phyloP scores from a whole-genome alignment of 2,888 invertebrate genomes.

The Nemotelus nigrinus region DNA sequence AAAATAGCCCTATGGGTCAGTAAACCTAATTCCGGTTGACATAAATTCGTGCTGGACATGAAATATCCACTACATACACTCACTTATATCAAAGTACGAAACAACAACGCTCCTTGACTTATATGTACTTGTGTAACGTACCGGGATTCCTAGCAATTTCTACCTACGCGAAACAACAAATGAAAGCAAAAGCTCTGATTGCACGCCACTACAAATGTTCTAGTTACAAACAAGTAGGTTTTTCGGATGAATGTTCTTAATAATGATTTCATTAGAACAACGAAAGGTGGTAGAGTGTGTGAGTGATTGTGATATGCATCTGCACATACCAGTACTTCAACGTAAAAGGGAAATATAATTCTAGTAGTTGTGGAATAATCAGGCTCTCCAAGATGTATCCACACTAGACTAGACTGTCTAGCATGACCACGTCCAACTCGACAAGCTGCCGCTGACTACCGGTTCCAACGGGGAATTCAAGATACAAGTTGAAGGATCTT shows the following conservation, averaged over 20 bases:
- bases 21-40: slow-evolving; percentile 66
- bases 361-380: too few relatives aligned
- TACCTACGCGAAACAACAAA: slow-evolving; percentile 7
- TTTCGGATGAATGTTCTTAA: slow-evolving; percentile 16
- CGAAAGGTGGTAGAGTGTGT: background rate
- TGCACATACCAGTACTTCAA: too few relatives aligned
- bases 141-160: background rate
- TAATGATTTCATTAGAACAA: slow-evolving; percentile 26
- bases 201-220: background rate
- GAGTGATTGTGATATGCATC: too few relatives aligned
- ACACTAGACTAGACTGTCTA: background rate
- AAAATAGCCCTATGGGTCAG: slow-evolving; percentile 61
- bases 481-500: slow-evolving; percentile 39
- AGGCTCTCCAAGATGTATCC: background rate
- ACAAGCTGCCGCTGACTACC: background rate
- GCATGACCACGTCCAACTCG: background rate
- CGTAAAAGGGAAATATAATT: too few relatives aligned
- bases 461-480: background rate
- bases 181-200: slow-evolving; percentile 8
- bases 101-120: background rate
- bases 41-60: slow-evolving; percentile 66
- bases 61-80: slow-evolving; percentile 55
- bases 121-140: slow-evolving; percentile 9
- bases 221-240: slow-evolving; percentile 23
- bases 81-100: background rate